Conservation (phyloP, 2,113 vertebrate genomes). For the Colistium nudipinnis region DNA sequence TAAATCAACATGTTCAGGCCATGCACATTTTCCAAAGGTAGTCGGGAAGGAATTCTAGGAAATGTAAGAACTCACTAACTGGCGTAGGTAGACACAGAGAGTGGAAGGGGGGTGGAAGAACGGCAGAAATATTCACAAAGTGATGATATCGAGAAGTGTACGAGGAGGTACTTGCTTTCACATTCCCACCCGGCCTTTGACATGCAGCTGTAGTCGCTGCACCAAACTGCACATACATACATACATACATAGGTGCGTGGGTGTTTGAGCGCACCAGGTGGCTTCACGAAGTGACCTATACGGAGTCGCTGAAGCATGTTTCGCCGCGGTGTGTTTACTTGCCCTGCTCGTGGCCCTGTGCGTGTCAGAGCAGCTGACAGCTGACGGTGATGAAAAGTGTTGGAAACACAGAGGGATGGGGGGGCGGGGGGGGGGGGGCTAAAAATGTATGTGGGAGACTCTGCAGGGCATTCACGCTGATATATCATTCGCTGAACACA, state of each 20-base stretch:
- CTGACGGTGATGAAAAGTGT: conserved; percentile 37
- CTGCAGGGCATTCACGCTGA: neutral
- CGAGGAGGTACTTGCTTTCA: neutral
- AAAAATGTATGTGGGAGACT: neutral
- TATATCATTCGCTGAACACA: neutral
- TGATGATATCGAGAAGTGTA: neutral
- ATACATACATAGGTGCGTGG: neutral
- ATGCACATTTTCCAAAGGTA: neutral
- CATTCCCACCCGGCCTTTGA: conserved; percentile 4
- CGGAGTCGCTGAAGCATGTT: neutral
- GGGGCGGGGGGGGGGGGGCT: too few relatives aligned
- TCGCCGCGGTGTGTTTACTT: conserved; percentile 38
- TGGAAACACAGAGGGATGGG: conserved; percentile 3
- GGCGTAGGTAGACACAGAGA: neutral
- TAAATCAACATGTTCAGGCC: neutral
- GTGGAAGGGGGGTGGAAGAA: too few relatives aligned
- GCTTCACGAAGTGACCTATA: conserved; percentile 10
- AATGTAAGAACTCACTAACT: neutral
- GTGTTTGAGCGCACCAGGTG: conserved; percentile 30
- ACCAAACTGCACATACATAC: neutral
- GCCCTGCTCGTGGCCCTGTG: conserved; percentile 42
- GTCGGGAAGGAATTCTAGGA: conserved; percentile 5
- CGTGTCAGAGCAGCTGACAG: conserved; percentile 55
- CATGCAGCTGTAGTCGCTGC: conserved; percentile 26
- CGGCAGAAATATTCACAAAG: neutral